Percentiles rank a stretch among this genome's conserved stretches.
These are phyloP conservation scores for Stichopus chloronotus DNA, from an alignment of 35 echinoderm and acorn worm species.

Conservation along the genomic window DNA sequence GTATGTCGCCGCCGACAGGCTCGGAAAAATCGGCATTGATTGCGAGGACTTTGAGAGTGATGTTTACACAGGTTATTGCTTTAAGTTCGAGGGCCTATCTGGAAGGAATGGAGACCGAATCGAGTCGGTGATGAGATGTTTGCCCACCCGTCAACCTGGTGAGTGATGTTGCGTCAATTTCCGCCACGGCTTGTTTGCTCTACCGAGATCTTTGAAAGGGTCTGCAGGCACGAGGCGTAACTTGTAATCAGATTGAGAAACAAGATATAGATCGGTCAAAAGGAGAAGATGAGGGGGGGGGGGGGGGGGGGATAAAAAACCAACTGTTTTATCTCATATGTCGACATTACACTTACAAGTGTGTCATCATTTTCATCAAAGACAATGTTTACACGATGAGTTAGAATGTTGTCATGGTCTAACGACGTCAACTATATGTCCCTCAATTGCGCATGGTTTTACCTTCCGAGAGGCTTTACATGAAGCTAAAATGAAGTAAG, in stretches of 20 bases:
- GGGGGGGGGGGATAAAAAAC: not conserved
- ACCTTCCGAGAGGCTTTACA: too few species aligned
- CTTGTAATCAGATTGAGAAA: conserved; percentile 43
- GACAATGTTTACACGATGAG: not conserved
- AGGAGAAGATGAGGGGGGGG: not conserved
- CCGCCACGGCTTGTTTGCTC: conserved; percentile 47
- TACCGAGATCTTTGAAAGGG: conserved; percentile 38
- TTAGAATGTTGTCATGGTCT: not conserved
- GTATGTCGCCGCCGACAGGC: not conserved
- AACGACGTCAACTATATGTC: too few species aligned
- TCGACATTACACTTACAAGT: not conserved
- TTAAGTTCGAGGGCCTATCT: conserved; percentile 34
- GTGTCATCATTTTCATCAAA: not conserved
- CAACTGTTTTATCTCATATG: conserved; percentile 43
- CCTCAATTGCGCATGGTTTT: too few species aligned
- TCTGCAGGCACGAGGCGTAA: conserved; percentile 31
- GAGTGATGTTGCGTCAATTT: conserved; percentile 57
- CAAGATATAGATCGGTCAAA: conserved; percentile 12
- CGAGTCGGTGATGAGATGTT: conserved; percentile 38
- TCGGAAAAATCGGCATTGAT: conserved; percentile 5
- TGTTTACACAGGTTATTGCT: conserved; percentile 60
- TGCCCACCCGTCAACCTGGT: conserved; percentile 58
- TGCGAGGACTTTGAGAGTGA: conserved; percentile 25
- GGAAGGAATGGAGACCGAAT: conserved; percentile 10
- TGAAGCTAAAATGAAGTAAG: too few species aligned